phyloP scores from a whole-genome alignment of 2,113 vertebrate genomes.

The Natator depressus region DNA sequence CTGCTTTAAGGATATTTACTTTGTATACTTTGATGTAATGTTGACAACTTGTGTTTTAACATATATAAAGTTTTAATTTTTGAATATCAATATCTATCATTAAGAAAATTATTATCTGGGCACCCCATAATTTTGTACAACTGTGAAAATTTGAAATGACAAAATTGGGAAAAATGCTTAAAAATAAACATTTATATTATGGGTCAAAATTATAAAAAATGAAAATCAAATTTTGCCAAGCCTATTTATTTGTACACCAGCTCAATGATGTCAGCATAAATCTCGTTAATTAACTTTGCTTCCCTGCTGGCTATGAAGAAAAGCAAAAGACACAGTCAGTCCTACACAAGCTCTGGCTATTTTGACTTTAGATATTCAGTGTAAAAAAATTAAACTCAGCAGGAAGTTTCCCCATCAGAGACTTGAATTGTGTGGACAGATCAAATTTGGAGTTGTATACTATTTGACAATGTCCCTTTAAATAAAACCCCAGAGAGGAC shows the following conservation, averaged over 20 bases:
- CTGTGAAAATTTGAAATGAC: neutral
- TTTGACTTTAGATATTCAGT: neutral
- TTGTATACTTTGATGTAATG: neutral
- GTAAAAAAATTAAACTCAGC: neutral
- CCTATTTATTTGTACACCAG: neutral
- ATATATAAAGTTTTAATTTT: neutral
- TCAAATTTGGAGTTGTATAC: neutral
- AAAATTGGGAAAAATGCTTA: neutral
- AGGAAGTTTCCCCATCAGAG: neutral
- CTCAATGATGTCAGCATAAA: accelerated
- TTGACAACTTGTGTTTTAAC: neutral
- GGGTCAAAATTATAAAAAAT: neutral
- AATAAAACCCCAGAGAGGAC: constrained; percentile 15
- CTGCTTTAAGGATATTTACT: neutral
- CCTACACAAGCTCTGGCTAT: neutral
- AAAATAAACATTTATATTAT: neutral
- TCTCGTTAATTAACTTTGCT: neutral
- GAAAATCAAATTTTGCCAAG: neutral
- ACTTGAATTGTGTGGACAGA: neutral
- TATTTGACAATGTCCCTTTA: constrained; percentile 58
- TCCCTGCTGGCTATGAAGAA: neutral
- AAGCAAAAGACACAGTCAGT: neutral
- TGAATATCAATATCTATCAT: neutral
- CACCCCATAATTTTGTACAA: neutral
- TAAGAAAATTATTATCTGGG: neutral